Percentiles rank a stretch among this genome's conserved stretches.
These are phyloP conservation scores for Bambusicola thoracicus DNA, from an alignment of 2,113 vertebrate genomes.

Conservation along the genomic window DNA sequence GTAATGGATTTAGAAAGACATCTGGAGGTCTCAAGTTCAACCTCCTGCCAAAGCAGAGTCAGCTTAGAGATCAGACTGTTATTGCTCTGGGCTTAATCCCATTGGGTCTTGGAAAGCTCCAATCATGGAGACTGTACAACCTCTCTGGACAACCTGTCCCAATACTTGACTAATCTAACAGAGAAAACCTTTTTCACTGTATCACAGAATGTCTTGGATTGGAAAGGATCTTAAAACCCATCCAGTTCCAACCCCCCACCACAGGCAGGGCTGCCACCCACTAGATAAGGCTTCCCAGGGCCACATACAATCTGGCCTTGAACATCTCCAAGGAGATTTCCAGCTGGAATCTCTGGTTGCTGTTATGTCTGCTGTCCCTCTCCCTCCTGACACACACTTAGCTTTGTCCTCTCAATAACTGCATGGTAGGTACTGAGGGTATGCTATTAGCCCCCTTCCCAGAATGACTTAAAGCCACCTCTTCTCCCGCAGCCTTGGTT, in stretches of 20 bases:
- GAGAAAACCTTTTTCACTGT: background rate
- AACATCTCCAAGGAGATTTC: too few relatives aligned
- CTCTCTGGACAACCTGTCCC: background rate
- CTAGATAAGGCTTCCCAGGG: too few relatives aligned
- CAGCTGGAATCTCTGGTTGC: background rate
- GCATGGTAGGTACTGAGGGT: background rate
- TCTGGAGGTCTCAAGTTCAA: background rate
- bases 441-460: background rate
- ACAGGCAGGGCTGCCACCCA: background rate
- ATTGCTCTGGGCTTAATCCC: background rate
- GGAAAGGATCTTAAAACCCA: background rate
- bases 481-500: background rate
- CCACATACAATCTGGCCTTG: background rate
- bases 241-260: background rate
- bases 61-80: background rate
- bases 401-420: background rate
- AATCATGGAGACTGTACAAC: background rate
- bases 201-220: background rate
- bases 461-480: background rate
- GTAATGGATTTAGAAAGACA: background rate
- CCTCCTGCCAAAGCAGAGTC: background rate
- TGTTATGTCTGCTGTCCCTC: background rate
- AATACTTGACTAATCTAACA: background rate
- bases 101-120: background rate
- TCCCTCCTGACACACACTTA: too few relatives aligned